Evolutionary conservation across 2,797 vertebrate genomes (phyloP).

Genomic region (Peromyscus aztecus): DNA sequence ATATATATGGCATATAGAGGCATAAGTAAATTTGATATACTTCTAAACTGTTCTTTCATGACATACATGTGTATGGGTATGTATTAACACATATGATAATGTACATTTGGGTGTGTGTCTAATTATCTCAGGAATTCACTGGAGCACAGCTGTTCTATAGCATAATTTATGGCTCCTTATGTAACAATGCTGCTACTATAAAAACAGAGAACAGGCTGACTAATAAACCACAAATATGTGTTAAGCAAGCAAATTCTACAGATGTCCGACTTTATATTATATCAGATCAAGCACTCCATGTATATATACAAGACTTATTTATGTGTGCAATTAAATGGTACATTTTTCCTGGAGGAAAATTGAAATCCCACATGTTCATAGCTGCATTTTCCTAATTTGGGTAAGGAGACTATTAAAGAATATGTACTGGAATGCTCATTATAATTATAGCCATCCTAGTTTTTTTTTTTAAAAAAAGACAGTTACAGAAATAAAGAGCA

Average conservation of each 20-base stretch:
- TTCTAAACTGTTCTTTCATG: neutral
- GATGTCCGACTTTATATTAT: constrained; percentile 37
- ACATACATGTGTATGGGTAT: neutral
- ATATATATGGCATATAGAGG: no score
- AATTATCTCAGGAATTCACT: neutral
- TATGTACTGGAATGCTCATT: neutral
- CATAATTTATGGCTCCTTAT: constrained; percentile 66
- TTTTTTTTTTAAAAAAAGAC: neutral
- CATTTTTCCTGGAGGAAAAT: neutral
- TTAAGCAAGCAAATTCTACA: constrained; percentile 62
- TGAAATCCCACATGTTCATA: neutral
- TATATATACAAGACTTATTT: constrained; percentile 48
- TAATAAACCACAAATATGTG: constrained; percentile 34
- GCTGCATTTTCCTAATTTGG: neutral
- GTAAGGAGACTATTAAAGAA: neutral
- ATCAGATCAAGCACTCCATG: neutral
- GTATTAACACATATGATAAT: neutral
- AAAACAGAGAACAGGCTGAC: constrained; percentile 57
- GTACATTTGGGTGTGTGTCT: neutral
- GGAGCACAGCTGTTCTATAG: neutral
- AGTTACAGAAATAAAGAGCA: neutral
- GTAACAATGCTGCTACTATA: constrained; percentile 47
- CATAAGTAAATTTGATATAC: neutral
- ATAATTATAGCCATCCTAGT: neutral
- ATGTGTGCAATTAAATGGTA: neutral